Conservation (phyloP, 2,113 vertebrate genomes). For the Peromyscus californicus region DNA sequence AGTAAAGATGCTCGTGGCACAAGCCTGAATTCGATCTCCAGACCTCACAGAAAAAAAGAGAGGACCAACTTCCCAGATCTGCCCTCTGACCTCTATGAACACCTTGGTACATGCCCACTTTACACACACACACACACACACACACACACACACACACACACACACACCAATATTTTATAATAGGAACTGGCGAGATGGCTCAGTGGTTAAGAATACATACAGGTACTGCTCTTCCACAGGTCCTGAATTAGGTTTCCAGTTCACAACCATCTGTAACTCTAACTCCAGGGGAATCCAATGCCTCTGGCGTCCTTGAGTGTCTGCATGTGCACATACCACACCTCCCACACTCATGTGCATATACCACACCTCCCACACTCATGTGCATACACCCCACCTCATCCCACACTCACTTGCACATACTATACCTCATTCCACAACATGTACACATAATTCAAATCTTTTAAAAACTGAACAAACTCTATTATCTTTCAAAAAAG, state of each 20-base stretch:
- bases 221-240: background rate
- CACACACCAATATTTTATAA: background rate
- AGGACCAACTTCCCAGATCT: background rate
- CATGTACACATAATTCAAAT: background rate
- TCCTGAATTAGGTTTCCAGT: background rate
- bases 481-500: background rate
- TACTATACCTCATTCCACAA: background rate
- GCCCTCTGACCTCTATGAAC: background rate
- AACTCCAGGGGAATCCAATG: background rate
- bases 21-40: background rate
- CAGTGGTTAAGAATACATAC: background rate
- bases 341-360: background rate
- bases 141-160: background rate
- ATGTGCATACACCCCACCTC: too few relatives aligned
- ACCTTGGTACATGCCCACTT: background rate
- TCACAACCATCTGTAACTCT: background rate
- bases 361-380: background rate
- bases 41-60: background rate
- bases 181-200: background rate
- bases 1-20: background rate
- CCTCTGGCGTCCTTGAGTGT: background rate
- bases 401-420: background rate
- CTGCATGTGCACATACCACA: background rate
- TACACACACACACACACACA: background rate
- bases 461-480: background rate